Evolutionary conservation across 2,888 invertebrate genomes (phyloP).

Genomic region (Isotomurus palustris): DNA sequence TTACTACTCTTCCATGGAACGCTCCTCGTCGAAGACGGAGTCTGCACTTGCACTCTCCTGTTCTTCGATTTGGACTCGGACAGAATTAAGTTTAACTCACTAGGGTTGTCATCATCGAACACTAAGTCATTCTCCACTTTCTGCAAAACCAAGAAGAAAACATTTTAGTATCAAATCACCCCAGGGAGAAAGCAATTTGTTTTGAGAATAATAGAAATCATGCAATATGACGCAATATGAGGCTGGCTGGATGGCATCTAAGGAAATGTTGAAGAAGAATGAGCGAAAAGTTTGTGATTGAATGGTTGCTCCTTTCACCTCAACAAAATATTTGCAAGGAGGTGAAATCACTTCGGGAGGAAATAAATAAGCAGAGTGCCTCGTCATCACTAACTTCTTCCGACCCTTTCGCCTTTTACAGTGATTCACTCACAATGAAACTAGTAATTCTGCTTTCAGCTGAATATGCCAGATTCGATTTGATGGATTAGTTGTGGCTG

Average conservation of each 20-base stretch:
- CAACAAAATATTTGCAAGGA: too few relatives aligned
- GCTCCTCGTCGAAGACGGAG: neutral
- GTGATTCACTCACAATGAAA: too few relatives aligned
- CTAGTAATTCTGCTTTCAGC: neutral
- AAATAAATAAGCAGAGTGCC: constrained; percentile 1
- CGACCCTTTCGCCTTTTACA: neutral
- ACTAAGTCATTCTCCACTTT: constrained; percentile 42
- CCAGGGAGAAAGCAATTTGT: too few relatives aligned
- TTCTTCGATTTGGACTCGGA: constrained; percentile 11
- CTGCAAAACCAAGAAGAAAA: constrained; percentile 27
- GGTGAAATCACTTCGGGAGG: too few relatives aligned
- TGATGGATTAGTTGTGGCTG: too few relatives aligned
- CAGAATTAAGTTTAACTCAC: constrained; percentile 31
- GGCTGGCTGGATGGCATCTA: too few relatives aligned
- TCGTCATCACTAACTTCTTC: neutral
- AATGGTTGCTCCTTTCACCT: too few relatives aligned
- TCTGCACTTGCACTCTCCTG: neutral
- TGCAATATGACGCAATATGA: too few relatives aligned
- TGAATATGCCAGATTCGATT: constrained; percentile 2
- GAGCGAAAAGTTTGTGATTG: too few relatives aligned
- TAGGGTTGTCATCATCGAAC: constrained; percentile 40
- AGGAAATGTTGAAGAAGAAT: too few relatives aligned
- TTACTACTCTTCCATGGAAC: constrained; percentile 6
- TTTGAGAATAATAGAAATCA: too few relatives aligned
- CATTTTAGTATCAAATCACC: too few relatives aligned